Conservation (phyloP, 2,113 vertebrate species). For the Caranx melampygus region DNA sequence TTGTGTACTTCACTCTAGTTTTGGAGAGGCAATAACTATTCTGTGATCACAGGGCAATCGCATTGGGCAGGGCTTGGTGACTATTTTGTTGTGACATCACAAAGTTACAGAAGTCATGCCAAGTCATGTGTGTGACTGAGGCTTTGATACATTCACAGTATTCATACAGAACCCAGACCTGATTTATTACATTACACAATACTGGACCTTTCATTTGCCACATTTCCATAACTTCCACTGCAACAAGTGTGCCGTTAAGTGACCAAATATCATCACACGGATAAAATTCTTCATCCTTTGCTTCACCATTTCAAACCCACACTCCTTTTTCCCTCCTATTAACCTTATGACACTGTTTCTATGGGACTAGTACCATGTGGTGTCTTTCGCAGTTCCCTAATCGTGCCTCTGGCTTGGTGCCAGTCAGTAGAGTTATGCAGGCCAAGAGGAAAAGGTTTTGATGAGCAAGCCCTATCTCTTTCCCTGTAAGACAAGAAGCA, state of each 20-base stretch:
- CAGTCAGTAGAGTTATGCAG: constrained; percentile 43
- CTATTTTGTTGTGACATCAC: background rate
- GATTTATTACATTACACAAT: no score
- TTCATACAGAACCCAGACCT: no score
- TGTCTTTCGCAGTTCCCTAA: constrained; percentile 10
- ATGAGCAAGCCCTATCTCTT: constrained; percentile 56
- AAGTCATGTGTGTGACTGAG: no score
- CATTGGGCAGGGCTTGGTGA: background rate
- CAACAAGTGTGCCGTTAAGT: background rate
- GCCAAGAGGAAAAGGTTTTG: constrained; percentile 54
- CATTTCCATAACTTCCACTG: background rate
- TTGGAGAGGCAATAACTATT: background rate
- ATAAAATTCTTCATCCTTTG: background rate
- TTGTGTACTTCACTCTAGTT: background rate
- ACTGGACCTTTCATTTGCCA: background rate
- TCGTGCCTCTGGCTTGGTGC: constrained; percentile 38
- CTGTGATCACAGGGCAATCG: background rate
- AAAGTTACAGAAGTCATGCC: no score
- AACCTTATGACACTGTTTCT: constrained; percentile 31
- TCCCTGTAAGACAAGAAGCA: constrained; percentile 62
- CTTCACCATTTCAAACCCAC: background rate
- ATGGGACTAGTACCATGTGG: constrained; percentile 1
- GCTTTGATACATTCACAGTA: no score
- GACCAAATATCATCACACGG: background rate
- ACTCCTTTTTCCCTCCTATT: constrained; percentile 13